Conservation (phyloP, 2,113 vertebrate genomes). For the Mastomys natalensis region DNA sequence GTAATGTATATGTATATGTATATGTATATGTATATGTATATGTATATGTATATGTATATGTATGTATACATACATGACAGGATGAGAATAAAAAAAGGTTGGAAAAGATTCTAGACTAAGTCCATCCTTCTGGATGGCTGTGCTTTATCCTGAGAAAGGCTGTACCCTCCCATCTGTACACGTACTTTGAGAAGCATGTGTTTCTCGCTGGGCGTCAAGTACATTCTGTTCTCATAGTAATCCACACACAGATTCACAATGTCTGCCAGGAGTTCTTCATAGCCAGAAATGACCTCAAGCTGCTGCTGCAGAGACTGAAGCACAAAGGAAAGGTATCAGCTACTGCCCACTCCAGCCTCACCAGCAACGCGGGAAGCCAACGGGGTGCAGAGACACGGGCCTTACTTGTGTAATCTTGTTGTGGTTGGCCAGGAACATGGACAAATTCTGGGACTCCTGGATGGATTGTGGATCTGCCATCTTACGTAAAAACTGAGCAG, state of each 20-base stretch:
- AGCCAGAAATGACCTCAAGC: conserved; percentile 96
- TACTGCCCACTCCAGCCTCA: accelerated
- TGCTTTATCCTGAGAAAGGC: accelerated
- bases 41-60: too few species aligned
- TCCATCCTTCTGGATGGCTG: not conserved
- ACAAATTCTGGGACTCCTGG: conserved; percentile 98
- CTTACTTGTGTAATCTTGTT: conserved; percentile 99
- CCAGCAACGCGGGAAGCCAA: accelerated
- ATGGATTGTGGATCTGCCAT: conserved; percentile 99
- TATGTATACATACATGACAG: not conserved
- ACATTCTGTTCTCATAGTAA: conserved; percentile 99
- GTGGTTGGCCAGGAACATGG: conserved; percentile 99
- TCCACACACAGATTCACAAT: conserved; percentile 98
- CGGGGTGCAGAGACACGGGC: accelerated
- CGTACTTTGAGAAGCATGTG: conserved; percentile 98
- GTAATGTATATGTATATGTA: too few species aligned
- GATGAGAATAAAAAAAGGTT: not conserved
- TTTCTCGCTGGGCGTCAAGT: conserved; percentile 96
- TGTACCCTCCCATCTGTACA: not conserved
- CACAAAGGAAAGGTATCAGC: not conserved
- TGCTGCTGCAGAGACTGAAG: conserved; percentile 97
- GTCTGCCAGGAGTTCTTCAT: conserved; percentile 97
- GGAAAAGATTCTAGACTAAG: not conserved
- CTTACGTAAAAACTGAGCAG: conserved; percentile 97
- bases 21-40: too few species aligned